A percentile compares a stretch with the other conserved stretches of the same genome.
phyloP scores from a whole-genome alignment of 2,113 vertebrate species.

The Cariama cristata region DNA sequence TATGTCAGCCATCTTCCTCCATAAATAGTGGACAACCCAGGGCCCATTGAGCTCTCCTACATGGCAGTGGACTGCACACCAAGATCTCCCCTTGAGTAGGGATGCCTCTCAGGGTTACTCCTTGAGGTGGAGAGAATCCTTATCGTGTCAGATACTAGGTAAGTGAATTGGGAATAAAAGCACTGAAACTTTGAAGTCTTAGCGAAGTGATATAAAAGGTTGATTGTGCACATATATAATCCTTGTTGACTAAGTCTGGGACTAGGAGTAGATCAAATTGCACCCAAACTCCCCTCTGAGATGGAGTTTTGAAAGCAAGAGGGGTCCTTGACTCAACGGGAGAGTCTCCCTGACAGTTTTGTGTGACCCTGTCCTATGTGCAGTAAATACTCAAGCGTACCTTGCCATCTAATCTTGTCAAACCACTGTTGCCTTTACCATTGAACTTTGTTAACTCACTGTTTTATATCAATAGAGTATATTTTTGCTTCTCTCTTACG shows the following conservation, averaged over 20 bases:
- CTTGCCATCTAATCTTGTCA: background rate
- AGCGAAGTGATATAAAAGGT: background rate
- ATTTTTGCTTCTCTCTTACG: too few relatives aligned
- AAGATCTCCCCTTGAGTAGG: background rate
- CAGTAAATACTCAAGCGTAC: background rate
- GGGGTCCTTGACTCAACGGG: too few relatives aligned
- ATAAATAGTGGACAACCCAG: too few relatives aligned
- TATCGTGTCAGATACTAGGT: background rate
- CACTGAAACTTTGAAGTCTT: background rate
- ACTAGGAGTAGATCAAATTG: fast-evolving
- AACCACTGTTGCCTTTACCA: background rate
- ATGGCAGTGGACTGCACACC: too few relatives aligned
- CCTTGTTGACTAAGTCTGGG: background rate
- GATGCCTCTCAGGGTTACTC: background rate
- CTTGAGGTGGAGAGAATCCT: background rate
- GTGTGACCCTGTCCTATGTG: background rate
- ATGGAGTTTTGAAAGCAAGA: background rate
- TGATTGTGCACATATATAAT: background rate
- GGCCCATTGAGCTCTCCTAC: too few relatives aligned
- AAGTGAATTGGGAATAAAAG: background rate
- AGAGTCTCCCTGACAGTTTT: too few relatives aligned
- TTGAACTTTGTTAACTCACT: too few relatives aligned
- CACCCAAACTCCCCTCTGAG: background rate
- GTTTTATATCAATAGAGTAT: too few relatives aligned
- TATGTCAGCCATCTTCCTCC: too few relatives aligned